phyloP scores from a whole-genome alignment of 2,888 invertebrate genomes.

The Chrysotoxum bicinctum region DNA sequence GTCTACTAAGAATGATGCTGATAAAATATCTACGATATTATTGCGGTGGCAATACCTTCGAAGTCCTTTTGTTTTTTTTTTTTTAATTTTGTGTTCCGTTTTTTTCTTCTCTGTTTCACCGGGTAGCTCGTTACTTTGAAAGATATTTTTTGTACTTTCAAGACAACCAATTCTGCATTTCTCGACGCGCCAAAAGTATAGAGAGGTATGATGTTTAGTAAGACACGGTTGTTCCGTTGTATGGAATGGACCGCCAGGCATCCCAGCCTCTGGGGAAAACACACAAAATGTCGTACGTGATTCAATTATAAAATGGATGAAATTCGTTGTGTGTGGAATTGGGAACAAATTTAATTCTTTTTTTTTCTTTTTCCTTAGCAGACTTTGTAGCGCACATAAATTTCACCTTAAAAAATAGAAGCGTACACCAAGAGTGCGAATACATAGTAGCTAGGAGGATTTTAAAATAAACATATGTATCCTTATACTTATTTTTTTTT shows the following conservation, averaged over 20 bases:
- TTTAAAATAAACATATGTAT: neutral
- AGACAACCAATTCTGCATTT: constrained; percentile 65
- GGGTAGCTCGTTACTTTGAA: constrained; percentile 7
- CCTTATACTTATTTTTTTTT: neutral
- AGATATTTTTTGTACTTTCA: constrained; percentile 25
- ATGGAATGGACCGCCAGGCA: constrained; percentile 10
- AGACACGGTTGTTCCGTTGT: constrained; percentile 23
- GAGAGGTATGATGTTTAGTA: neutral
- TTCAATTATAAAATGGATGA: constrained; percentile 80
- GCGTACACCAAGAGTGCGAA: constrained; percentile 32
- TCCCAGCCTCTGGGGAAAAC: constrained; percentile 26
- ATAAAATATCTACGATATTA: constrained; percentile 70
- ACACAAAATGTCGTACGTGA: constrained; percentile 80
- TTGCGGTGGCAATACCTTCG: constrained; percentile 33
- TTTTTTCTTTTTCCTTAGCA: neutral
- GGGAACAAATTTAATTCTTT: constrained; percentile 52
- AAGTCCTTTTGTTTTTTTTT: neutral
- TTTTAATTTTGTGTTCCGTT: neutral
- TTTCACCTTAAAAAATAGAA: constrained; percentile 41
- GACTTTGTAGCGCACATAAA: constrained; percentile 54
- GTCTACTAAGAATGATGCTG: constrained; percentile 58
- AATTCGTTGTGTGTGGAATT: constrained; percentile 44
- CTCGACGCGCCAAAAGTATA: constrained; percentile 9
- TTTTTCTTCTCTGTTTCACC: neutral
- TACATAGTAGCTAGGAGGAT: constrained; percentile 11